phyloP scores from a whole-genome alignment of 2,888 invertebrate genomes.

The Lithosia quadra region DNA sequence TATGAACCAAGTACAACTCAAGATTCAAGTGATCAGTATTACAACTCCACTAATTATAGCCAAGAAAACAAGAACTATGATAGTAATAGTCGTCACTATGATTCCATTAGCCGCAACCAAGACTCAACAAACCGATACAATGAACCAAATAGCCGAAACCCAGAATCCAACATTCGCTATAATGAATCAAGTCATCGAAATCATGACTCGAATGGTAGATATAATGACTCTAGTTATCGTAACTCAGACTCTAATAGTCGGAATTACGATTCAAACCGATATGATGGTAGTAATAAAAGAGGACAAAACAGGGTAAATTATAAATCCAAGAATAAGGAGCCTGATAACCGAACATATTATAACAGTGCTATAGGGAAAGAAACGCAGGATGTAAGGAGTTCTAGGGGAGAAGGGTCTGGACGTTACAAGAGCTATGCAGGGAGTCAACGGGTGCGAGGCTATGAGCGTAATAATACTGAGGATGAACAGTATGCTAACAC shows the following conservation, averaged over 20 bases:
- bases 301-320: constrained; percentile 68
- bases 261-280: constrained; percentile 34
- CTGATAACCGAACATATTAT: constrained; percentile 76
- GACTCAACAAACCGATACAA: constrained; percentile 40
- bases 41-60: constrained; percentile 15
- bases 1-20: constrained; percentile 17
- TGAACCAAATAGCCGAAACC: constrained; percentile 33
- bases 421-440: constrained; percentile 71
- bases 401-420: constrained; percentile 67
- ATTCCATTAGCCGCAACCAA: constrained; percentile 46
- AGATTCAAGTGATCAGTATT: constrained; percentile 19
- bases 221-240: constrained; percentile 39
- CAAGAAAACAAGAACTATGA: constrained; percentile 27
- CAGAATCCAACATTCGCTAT: constrained; percentile 47
- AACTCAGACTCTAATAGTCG: constrained; percentile 33
- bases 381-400: constrained; percentile 72
- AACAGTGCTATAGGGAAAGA: constrained; percentile 75
- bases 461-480: constrained; percentile 68
- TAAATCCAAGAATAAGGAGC: constrained; percentile 73
- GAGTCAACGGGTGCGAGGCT: constrained; percentile 68
- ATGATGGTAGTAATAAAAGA: constrained; percentile 59
- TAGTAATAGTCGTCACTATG: constrained; percentile 44
- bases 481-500: constrained; percentile 80
- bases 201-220: constrained; percentile 41
- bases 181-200: constrained; percentile 37